Conservation (phyloP, 2,113 vertebrate genomes). For the Scalopus aquaticus region DNA sequence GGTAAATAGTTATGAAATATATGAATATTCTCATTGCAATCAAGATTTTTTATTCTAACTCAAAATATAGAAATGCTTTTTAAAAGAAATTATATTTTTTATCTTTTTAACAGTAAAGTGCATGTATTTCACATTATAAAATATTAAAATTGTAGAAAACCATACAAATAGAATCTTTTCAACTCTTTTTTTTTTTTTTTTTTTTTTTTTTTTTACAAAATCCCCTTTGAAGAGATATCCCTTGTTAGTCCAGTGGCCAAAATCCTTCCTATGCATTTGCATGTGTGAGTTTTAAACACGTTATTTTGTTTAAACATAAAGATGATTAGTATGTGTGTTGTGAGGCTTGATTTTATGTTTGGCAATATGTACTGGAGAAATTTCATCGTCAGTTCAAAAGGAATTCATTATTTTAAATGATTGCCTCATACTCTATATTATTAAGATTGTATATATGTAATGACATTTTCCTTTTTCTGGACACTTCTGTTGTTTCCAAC, state of each 20-base stretch:
- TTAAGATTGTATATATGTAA: not conserved
- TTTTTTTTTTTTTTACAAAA: not conserved
- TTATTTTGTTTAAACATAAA: not conserved
- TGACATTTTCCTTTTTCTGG: not conserved
- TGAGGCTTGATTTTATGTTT: not conserved
- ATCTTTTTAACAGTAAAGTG: not conserved
- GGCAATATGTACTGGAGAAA: not conserved
- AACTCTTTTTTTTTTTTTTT: not conserved
- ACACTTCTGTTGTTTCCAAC: not conserved
- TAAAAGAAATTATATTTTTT: not conserved
- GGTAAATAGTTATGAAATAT: not conserved
- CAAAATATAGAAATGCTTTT: not conserved
- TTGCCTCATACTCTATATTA: not conserved
- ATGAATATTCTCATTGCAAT: not conserved
- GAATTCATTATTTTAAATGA: not conserved
- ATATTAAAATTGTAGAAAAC: not conserved
- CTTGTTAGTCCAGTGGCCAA: not conserved
- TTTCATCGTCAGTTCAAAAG: not conserved
- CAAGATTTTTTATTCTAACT: not conserved
- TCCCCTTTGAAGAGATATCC: not conserved
- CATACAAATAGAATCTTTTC: not conserved
- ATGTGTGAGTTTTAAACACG: not conserved
- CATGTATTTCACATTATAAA: not conserved
- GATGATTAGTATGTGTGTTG: not conserved
- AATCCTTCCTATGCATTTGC: not conserved